Evolutionary conservation across 2,113 vertebrate genomes (phyloP).

Genomic region (Ursus arctos): DNA sequence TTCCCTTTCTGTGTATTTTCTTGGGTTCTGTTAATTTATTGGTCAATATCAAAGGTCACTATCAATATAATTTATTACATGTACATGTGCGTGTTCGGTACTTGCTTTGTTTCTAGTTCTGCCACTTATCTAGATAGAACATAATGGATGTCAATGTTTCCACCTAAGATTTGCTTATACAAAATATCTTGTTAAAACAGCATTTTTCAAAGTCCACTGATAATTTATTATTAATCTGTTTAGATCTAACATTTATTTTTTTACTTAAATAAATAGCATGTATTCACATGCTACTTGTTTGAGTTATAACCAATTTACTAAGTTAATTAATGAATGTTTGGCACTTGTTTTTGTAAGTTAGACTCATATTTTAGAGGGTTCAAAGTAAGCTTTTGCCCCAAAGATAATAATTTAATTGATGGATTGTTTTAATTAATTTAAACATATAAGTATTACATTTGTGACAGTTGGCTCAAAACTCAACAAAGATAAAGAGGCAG

Average conservation of each 20-base stretch:
- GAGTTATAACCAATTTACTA: not conserved
- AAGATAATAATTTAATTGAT: not conserved
- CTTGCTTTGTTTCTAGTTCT: not conserved
- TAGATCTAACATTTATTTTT: constrained; percentile 13
- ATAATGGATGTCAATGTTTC: constrained; percentile 24
- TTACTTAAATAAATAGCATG: not conserved
- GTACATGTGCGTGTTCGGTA: not conserved
- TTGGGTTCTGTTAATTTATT: not conserved
- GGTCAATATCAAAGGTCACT: not conserved
- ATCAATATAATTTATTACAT: not conserved
- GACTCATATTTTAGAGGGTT: not conserved
- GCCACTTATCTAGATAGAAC: not conserved
- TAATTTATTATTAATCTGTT: not conserved
- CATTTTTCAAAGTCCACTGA: not conserved
- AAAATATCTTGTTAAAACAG: constrained; percentile 25
- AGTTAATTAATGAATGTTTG: constrained; percentile 14
- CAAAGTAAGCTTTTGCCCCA: not conserved
- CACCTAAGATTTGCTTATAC: not conserved
- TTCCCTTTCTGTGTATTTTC: constrained; percentile 1
- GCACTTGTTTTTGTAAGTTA: constrained; percentile 48
- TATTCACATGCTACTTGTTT: not conserved
- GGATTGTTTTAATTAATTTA: constrained; percentile 47
- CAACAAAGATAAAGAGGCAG: not conserved
- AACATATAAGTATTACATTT: not conserved
- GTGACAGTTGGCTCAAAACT: not conserved